A percentile compares a stretch with the other conserved stretches of the same genome.
phyloP scores from a whole-genome alignment of 2,888 invertebrate species.

The Linyphia triangularis region DNA sequence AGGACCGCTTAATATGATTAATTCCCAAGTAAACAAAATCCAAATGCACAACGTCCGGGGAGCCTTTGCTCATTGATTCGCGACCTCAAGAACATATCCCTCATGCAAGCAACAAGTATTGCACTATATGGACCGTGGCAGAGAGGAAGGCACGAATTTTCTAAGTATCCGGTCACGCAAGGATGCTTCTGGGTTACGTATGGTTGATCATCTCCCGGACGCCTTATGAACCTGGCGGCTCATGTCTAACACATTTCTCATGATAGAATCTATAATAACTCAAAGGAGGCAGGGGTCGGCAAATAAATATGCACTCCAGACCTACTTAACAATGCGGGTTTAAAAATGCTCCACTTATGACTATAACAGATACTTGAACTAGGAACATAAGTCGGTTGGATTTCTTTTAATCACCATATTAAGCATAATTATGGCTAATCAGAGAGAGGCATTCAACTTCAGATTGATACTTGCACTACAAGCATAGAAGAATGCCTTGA shows the following conservation, averaged over 20 bases:
- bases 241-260: slow-evolving; percentile 10
- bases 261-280: slow-evolving; percentile 15
- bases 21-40: slow-evolving; percentile 39
- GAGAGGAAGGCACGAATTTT: slow-evolving; percentile 21
- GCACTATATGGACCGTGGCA: slow-evolving; percentile 47
- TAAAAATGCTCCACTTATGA: no score
- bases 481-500: no score
- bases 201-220: slow-evolving; percentile 40
- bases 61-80: slow-evolving; percentile 1
- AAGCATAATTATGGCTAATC: no score
- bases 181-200: slow-evolving; percentile 45
- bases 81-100: not conserved
- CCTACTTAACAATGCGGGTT: not conserved
- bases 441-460: no score
- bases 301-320: not conserved
- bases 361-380: no score
- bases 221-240: slow-evolving; percentile 15
- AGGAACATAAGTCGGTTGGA: no score
- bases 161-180: slow-evolving; percentile 37
- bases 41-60: slow-evolving; percentile 30
- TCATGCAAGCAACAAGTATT: not conserved
- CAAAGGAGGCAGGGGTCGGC: not conserved
- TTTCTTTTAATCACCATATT: no score
- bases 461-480: no score
- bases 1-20: slow-evolving; percentile 21